phyloP scores from a whole-genome alignment of 1,140 invertebrate genomes.

The Geopemphigus sp. region DNA sequence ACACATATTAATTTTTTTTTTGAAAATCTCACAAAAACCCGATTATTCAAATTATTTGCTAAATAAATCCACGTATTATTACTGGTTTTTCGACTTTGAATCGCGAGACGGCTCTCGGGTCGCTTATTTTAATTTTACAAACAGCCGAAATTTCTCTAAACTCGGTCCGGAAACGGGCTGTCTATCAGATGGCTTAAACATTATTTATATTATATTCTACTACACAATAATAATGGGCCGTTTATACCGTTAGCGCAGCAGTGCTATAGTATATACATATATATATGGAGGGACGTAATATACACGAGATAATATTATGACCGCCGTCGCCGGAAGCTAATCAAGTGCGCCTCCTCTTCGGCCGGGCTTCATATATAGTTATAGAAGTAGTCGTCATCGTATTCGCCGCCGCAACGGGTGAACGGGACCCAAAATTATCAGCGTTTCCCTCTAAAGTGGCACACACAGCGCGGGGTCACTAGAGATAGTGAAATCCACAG shows the following conservation, averaged over 20 bases:
- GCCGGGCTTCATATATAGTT: too few relatives aligned
- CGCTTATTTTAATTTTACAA: too few relatives aligned
- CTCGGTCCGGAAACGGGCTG: slow-evolving; percentile 2
- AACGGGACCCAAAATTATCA: slow-evolving; percentile 42
- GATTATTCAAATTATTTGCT: too few relatives aligned
- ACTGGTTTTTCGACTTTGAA: too few relatives aligned
- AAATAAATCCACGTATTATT: too few relatives aligned
- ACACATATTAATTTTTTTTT: too few relatives aligned
- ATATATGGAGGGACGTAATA: background rate
- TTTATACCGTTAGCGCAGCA: slow-evolving; percentile 44
- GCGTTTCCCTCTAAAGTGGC: slow-evolving; percentile 16
- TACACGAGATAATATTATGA: background rate
- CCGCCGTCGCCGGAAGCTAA: slow-evolving; percentile 29
- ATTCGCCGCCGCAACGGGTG: background rate
- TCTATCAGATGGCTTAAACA: slow-evolving; percentile 12
- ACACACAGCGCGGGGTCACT: slow-evolving; percentile 20
- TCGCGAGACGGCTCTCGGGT: too few relatives aligned
- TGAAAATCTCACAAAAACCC: too few relatives aligned
- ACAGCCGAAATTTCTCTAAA: background rate
- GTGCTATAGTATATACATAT: too few relatives aligned
- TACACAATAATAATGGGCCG: slow-evolving; percentile 9
- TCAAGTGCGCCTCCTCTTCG: background rate
- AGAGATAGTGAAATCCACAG: background rate
- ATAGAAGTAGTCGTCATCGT: background rate
- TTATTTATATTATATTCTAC: background rate